Base-by-base conservation (phyloP, 2,888 invertebrate species). In the Euzetes globulus region DNA sequence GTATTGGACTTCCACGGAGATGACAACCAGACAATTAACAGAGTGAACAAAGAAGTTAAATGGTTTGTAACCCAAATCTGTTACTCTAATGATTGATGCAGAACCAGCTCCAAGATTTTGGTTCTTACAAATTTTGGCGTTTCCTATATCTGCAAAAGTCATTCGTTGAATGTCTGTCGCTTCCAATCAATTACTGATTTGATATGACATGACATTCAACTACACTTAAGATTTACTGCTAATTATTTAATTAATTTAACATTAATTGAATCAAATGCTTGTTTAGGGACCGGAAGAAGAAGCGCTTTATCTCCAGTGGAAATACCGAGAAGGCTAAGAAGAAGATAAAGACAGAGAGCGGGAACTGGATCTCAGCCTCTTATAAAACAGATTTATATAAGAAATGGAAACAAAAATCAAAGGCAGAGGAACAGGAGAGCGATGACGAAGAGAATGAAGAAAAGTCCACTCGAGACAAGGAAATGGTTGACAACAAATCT, bases 281-380 rank as follows among this genome's bases (percentile, higher is more conserved):
- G n/a, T n/a, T n/a, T 13, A 85, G 98, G 98, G 97, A 98, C 85
- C 87, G 94, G 71, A 94, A 94, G 82, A 90, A 91, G 83, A 98
- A 97, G 87, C 96, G 93, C 85, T 95, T 94, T 89, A 89, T 98
- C 45, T 81, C 81, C 29, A 77, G 78, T 65, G 77, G 74, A 41
- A 78, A 77, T 72, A 72, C 65, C 33, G 84, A 86, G 78, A 80
- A 83, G 1, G 88, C 88, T 78, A 83, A 84, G 27, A 55, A 55
- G 73, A 92, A 91, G 84, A 95, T 99, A 78, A 89, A 90, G 80
- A 97, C 97, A 0, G 99, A 99, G 84, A 94, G 94, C 76, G 99
- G 97, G 22, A 89, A 88, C 0, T 92, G 93, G 88, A 94, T 99
- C 79, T 90, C 96, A 0, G 93, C 96, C 0, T 90, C 92, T 0